Evolutionary conservation across 1,140 invertebrate species (phyloP).

Genomic region (Nasonia vitripennis): DNA sequence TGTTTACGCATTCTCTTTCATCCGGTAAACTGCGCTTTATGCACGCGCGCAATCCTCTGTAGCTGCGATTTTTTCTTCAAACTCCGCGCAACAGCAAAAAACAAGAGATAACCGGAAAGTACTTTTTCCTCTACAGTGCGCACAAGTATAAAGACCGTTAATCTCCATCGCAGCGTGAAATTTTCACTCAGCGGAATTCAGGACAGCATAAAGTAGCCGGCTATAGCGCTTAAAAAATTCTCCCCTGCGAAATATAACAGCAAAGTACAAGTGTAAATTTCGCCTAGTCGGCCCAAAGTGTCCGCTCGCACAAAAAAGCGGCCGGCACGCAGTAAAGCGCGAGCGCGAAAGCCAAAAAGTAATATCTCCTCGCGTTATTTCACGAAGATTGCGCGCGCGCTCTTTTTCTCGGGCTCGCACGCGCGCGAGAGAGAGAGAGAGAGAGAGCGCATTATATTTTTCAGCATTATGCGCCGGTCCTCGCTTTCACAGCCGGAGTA

Average conservation of each 20-base stretch:
- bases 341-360: background rate
- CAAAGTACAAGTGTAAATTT: constrained; percentile 4
- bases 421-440: background rate
- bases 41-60: background rate
- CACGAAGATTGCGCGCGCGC: constrained; percentile 19
- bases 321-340: background rate
- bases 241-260: background rate
- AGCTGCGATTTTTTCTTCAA: background rate
- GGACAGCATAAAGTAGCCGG: background rate
- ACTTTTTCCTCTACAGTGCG: background rate
- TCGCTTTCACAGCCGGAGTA: background rate
- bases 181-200: background rate
- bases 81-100: background rate
- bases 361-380: constrained; percentile 34
- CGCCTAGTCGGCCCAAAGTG: background rate
- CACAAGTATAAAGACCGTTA: background rate
- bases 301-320: background rate
- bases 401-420: background rate
- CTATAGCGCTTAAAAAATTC: background rate
- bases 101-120: background rate
- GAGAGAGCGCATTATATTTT: constrained; percentile 15
- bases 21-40: background rate
- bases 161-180: background rate
- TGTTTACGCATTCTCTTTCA: background rate
- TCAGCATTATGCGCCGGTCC: constrained; percentile 11